Percentiles rank a stretch among this genome's conserved stretches.
Conservation (phyloP, 2,888 invertebrate genomes). For the Synanthedon myopaeformis region DNA sequence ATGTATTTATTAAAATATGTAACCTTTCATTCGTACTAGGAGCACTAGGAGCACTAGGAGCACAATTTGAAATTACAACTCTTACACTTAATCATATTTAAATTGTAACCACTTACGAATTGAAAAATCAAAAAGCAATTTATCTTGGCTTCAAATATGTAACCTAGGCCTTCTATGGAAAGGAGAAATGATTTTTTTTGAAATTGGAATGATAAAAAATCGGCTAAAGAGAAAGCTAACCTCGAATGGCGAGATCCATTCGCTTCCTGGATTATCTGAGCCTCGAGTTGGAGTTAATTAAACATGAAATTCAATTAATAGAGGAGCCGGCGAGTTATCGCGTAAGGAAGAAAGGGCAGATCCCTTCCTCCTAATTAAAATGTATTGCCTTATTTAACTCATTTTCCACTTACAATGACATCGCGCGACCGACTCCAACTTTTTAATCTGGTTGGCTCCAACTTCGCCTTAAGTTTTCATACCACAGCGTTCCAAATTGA, state of each 20-base stretch:
- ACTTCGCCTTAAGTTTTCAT: constrained; percentile 37
- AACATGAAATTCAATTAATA: constrained; percentile 71
- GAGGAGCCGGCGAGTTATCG: constrained; percentile 62
- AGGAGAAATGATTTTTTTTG: no score
- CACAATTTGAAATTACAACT: no score
- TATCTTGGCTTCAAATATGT: no score
- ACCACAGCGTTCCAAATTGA: constrained; percentile 7
- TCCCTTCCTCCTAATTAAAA: constrained; percentile 68
- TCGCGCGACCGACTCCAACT: constrained; percentile 65
- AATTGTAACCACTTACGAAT: no score
- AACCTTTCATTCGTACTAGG: no score
- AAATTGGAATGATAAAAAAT: no score
- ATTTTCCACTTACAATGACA: constrained; percentile 69
- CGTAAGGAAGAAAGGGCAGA: constrained; percentile 63
- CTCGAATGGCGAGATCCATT: constrained; percentile 36
- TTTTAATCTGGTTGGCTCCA: constrained; percentile 62
- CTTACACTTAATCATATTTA: no score
- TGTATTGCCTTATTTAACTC: constrained; percentile 71
- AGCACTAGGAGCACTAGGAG: no score
- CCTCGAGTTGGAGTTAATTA: constrained; percentile 59
- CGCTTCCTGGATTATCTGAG: constrained; percentile 43
- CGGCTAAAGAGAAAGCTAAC: neutral
- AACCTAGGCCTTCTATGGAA: no score
- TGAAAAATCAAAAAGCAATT: no score
- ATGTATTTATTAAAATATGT: no score